Base-by-base conservation (phyloP, 2,888 invertebrate species). In the Dryobotodes eremita region DNA sequence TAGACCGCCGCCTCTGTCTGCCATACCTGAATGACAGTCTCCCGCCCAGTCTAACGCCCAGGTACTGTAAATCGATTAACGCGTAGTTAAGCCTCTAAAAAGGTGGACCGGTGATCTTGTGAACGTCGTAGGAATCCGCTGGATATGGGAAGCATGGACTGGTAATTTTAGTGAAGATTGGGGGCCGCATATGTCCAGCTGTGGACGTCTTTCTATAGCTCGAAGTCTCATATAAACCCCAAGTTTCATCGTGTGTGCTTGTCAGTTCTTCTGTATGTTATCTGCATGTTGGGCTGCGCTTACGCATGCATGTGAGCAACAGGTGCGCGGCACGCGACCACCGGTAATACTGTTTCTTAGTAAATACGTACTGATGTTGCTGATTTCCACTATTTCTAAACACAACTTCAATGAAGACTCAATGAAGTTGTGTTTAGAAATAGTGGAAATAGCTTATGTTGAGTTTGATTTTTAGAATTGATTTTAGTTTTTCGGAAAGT, bases 321-420 rank as follows among this genome's bases (percentile, higher is more conserved):
- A 86, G 86, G 75, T 86, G 72, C 62, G 77, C 69, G 36, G 73
- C 83, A 85, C 85, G 85, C 85, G 85, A 85, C 85, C 53, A 15
- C 50, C 36, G 8, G 61, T 53, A 66, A 70, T 64, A 46, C 46
- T 76, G 59, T 71, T 55, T 73, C 72, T 79, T 66, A 70, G 76
- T 75, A 20, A 26, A 76, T 70, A 61, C 26, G 73, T 66, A 61
- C 26, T 59, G 61, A 70, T 59, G 36, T 64, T 26, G 42, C 79
- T 71, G 79, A 81, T 83, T 61, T 61, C 66, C 71, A 36, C 31
- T 36, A 36, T 36, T 36, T 36, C 31, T 36, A 36, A 36, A 36
- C 31, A 36, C 1, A 36, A 36, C 31, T 36, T 36, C 31, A 36
- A 36, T 36, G 31, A 36, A 36, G 31, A 36, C 31, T 66, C 15